Base-by-base conservation (phyloP, 2,113 vertebrate genomes). In the Hassar affinis region DNA sequence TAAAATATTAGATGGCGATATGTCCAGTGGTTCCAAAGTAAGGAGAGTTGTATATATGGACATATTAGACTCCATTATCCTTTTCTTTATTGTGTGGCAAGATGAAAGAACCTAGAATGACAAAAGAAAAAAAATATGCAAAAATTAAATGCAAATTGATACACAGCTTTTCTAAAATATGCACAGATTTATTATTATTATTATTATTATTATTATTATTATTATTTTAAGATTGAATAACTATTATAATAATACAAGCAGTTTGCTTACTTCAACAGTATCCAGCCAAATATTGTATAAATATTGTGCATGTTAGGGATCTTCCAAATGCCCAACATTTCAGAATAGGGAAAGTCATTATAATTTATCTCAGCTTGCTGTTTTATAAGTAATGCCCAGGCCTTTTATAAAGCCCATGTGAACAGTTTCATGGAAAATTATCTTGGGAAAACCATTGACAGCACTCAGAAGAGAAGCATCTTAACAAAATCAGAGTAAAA, bases 61-160 rank as follows among this genome's bases (percentile, higher is more conserved):
- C 2, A 62, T n/a, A 33, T 84, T 82, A 25, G 61, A 59, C 47
- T 86, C 84, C 42, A 30, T 87, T n/a, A 17, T 68, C 30, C 61
- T 20, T 27, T 6, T 14, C 3, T 18, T 47, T 18, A n/a, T 64
- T 33, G 7, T 54, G 1, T 33, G 3, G 9, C n/a, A n/a, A n/a
- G n/a, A n/a, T n/a, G n/a, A n/a, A n/a, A n/a, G n/a, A 9, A 27
- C 71, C 42, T 52, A 51, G 3, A 52, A 2, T 52, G 0, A 18
- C 4, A 27, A 4, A 51, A 52, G 30, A 49, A 52, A 17, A 38
- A 22, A 4, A 47, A 3, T 42, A n/a, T n/a, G n/a, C n/a, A n/a
- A n/a, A n/a, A n/a, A n/a, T 1, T 45, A 18, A 22, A 51, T 30
- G 15, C 71, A n/a, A 51, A 47, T 15, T 3, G 0, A 27, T 11